phyloP scores from a whole-genome alignment of 2,888 invertebrate genomes.

The Trisateles emortualis region DNA sequence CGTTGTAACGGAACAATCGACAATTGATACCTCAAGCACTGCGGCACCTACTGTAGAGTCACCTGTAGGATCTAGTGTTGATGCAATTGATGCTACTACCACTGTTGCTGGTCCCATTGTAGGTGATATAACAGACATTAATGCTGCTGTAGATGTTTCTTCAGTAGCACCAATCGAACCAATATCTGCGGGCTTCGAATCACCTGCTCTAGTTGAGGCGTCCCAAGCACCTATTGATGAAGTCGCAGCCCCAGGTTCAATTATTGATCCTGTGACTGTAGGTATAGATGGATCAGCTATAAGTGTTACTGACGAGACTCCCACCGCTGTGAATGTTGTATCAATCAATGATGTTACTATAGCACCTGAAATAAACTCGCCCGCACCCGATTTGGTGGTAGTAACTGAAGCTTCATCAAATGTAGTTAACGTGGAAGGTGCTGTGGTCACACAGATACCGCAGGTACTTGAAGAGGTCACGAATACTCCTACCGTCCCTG shows the following conservation, averaged over 20 bases:
- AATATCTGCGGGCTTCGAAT: neutral
- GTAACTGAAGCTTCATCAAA: conserved; percentile 7
- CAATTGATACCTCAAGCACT: neutral
- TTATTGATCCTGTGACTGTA: neutral
- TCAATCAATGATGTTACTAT: conserved; percentile 1
- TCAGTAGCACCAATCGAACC: neutral
- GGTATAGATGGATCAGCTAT: conserved; percentile 3
- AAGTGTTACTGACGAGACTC: conserved; percentile 6
- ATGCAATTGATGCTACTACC: conserved; percentile 4
- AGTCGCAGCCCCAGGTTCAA: neutral
- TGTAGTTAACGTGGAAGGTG: conserved; percentile 3
- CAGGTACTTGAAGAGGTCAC: conserved; percentile 8
- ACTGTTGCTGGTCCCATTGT: neutral
- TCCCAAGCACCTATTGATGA: neutral
- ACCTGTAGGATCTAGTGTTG: neutral
- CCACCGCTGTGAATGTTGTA: conserved; percentile 11
- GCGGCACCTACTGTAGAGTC: too few relatives aligned
- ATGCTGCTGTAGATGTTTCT: neutral
- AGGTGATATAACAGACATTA: neutral
- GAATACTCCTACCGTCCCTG: conserved; percentile 23
- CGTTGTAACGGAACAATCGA: neutral
- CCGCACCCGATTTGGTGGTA: neutral
- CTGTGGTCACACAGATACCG: conserved; percentile 18
- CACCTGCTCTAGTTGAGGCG: neutral
- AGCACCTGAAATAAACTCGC: neutral